phyloP scores from a whole-genome alignment of 2,888 invertebrate species.

The Protonemura montana region DNA sequence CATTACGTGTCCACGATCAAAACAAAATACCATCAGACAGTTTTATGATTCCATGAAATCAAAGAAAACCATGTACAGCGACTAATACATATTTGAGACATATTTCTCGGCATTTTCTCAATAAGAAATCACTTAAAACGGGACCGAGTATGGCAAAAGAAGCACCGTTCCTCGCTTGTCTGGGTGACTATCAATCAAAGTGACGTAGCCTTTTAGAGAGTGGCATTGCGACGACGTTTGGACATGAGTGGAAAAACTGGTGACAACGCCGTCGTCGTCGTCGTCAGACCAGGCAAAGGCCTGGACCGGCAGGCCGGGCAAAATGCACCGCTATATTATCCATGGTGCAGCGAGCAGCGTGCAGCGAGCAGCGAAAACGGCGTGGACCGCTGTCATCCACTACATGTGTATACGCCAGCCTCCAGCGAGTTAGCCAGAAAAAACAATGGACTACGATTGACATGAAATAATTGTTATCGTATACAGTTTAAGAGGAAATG shows the following conservation, averaged over 20 bases:
- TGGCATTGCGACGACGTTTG: slow-evolving; percentile 26
- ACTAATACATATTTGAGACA: neutral
- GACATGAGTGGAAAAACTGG: slow-evolving; percentile 43
- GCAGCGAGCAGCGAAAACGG: neutral
- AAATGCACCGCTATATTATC: slow-evolving; percentile 14
- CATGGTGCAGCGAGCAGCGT: neutral
- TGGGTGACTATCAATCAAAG: slow-evolving; percentile 43
- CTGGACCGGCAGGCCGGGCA: neutral
- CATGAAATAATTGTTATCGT: slow-evolving; percentile 34
- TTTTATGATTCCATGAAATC: neutral
- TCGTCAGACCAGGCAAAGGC: neutral
- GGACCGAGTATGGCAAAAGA: neutral
- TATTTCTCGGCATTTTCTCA: neutral
- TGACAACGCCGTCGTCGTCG: slow-evolving; percentile 18
- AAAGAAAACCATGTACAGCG: neutral
- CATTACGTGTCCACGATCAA: neutral
- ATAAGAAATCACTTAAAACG: slow-evolving; percentile 23
- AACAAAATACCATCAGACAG: neutral
- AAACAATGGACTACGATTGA: slow-evolving; percentile 5
- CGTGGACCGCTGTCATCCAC: neutral
- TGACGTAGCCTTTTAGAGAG: slow-evolving; percentile 44
- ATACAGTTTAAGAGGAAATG: slow-evolving; percentile 13
- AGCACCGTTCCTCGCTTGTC: neutral
- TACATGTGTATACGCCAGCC: neutral
- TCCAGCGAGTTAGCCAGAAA: neutral